Evolutionary conservation across 2,113 vertebrate genomes (phyloP).

Genomic region (Chlorocebus sabaeus): DNA sequence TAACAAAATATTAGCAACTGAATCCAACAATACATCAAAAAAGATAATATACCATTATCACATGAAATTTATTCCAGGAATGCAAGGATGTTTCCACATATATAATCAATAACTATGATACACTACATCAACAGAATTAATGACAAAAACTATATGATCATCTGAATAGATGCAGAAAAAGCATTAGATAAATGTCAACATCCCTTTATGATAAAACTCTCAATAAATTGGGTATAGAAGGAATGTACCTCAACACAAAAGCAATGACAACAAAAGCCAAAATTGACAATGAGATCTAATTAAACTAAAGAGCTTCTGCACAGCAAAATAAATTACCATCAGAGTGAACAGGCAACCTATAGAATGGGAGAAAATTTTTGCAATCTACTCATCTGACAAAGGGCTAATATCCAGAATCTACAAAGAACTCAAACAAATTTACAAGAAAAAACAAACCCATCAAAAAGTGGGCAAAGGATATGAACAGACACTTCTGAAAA

Average conservation of each 20-base stretch:
- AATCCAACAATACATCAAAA: background rate
- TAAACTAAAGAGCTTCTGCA: too few species aligned
- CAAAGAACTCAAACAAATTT: too few species aligned
- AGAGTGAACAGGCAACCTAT: too few species aligned
- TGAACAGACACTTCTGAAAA: too few species aligned
- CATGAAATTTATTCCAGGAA: background rate
- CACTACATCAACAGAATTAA: background rate
- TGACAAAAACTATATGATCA: background rate
- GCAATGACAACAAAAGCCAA: too few species aligned
- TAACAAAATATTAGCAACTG: background rate
- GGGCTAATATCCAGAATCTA: too few species aligned
- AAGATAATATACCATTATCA: background rate
- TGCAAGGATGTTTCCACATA: background rate
- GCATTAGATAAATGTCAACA: background rate
- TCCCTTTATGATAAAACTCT: background rate
- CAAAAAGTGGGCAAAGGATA: too few species aligned
- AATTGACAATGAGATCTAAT: too few species aligned
- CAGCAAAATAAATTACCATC: too few species aligned
- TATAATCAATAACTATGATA: background rate
- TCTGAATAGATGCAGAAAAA: background rate
- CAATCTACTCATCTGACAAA: too few species aligned
- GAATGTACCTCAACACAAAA: background rate
- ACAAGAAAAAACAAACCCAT: too few species aligned
- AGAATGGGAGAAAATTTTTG: too few species aligned
- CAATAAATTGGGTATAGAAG: background rate